These are phyloP conservation scores for Acrocephalus arundinaceus DNA, from an alignment of 2,113 vertebrate species.

Conservation along the genomic window DNA sequence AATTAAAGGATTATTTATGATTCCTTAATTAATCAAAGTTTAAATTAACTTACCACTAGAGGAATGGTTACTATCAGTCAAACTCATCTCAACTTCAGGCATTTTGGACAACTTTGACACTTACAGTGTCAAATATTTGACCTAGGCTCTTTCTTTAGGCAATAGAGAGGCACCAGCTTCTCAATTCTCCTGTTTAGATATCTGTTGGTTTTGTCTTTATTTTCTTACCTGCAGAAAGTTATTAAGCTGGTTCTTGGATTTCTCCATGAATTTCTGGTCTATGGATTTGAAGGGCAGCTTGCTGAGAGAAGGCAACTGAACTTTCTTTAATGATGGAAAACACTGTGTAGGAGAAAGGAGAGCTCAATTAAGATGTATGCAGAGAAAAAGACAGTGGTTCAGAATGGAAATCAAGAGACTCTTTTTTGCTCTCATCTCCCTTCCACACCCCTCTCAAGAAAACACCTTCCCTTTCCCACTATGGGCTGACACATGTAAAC, in stretches of 20 bases:
- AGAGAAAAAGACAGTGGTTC: not conserved
- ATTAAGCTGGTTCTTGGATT: slow-evolving; percentile 97
- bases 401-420: not conserved
- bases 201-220: not conserved
- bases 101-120: not conserved
- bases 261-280: slow-evolving; percentile 98
- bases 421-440: not conserved
- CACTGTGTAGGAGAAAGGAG: slow-evolving; percentile 77
- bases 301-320: slow-evolving; percentile 95
- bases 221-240: slow-evolving; percentile 91
- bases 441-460: not conserved
- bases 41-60: not conserved
- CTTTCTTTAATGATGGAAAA: slow-evolving; percentile 95
- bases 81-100: not conserved
- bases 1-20: not conserved
- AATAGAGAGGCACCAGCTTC: not conserved
- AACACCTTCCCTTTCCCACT: not conserved
- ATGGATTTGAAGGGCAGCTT: slow-evolving; percentile 98
- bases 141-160: not conserved
- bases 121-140: not conserved
- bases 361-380: not conserved
- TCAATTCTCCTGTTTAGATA: not conserved
- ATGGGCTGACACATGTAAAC: not conserved
- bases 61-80: not conserved
- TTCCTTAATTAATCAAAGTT: not conserved